These are phyloP conservation scores for Acomys russatus DNA, from an alignment of 2,797 vertebrate genomes.

Conservation along the genomic window DNA sequence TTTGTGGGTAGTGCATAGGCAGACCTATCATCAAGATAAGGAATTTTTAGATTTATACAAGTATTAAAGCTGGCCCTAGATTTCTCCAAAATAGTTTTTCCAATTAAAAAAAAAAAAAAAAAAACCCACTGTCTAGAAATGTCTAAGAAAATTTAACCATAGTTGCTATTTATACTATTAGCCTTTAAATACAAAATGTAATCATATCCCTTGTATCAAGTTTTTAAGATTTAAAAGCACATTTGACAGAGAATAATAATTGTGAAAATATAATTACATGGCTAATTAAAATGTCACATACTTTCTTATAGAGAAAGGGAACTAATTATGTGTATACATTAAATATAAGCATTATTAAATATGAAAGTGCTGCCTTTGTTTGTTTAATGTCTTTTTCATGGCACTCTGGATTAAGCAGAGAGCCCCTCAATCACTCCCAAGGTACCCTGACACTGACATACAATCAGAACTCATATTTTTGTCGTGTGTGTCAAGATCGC, in stretches of 20 bases:
- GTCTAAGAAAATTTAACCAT: neutral
- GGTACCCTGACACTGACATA: neutral
- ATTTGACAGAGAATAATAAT: neutral
- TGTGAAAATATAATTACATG: neutral
- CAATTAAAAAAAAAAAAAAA: neutral
- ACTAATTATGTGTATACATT: neutral
- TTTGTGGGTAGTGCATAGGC: neutral
- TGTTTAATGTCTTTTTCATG: neutral
- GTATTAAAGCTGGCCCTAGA: neutral
- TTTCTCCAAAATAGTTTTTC: neutral
- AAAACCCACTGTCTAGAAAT: neutral
- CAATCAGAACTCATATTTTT: neutral
- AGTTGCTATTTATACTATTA: neutral
- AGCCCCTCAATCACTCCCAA: neutral
- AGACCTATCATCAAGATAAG: neutral
- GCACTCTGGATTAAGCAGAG: neutral
- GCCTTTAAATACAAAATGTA: neutral
- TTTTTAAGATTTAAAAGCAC: slow-evolving; percentile 10
- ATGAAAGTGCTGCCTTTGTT: neutral
- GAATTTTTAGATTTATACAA: neutral
- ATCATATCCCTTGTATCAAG: neutral
- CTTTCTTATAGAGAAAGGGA: neutral
- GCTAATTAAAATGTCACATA: neutral
- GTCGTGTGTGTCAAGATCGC: neutral
- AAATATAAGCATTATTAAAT: neutral